Conservation (phyloP, 2,888 invertebrate species). For the Hydrotaea cyrtoneurina region DNA sequence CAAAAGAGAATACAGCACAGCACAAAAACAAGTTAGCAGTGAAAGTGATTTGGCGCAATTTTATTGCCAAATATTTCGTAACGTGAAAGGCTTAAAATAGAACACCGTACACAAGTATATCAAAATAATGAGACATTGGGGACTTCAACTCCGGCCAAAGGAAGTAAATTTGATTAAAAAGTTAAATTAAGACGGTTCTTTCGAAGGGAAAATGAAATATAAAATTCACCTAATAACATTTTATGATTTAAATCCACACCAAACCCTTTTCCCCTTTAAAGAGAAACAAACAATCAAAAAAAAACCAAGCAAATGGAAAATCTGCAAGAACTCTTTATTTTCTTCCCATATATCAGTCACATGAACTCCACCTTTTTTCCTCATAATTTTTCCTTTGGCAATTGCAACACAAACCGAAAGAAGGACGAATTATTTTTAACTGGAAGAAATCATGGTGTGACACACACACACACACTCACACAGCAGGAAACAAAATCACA, state of each 20-base stretch:
- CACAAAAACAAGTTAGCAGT: too few relatives aligned
- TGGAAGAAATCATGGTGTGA: conserved; percentile 4
- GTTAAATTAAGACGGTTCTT: conserved; percentile 32
- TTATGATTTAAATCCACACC: conserved; percentile 24
- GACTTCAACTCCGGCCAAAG: conserved; percentile 40
- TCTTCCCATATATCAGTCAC: conserved; percentile 51
- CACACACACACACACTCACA: not conserved
- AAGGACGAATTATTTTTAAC: conserved; percentile 8
- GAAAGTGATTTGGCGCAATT: conserved; percentile 64
- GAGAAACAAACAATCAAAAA: too few relatives aligned
- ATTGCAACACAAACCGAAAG: conserved; percentile 43
- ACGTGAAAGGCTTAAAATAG: conserved; percentile 47
- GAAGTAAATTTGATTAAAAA: conserved; percentile 52
- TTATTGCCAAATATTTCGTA: conserved; percentile 61
- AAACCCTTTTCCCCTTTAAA: not conserved
- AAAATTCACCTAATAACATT: conserved; percentile 37
- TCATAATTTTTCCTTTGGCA: conserved; percentile 59
- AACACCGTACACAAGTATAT: conserved; percentile 38
- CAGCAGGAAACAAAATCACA: conserved; percentile 50
- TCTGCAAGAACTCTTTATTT: conserved; percentile 46
- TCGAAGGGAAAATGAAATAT: not conserved
- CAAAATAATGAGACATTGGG: conserved; percentile 63
- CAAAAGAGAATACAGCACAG: not conserved
- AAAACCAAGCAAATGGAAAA: not conserved
- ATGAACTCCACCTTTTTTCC: conserved; percentile 55